phyloP scores from a whole-genome alignment of 2,797 vertebrate species.

The Stomatorhinus walkeri region DNA sequence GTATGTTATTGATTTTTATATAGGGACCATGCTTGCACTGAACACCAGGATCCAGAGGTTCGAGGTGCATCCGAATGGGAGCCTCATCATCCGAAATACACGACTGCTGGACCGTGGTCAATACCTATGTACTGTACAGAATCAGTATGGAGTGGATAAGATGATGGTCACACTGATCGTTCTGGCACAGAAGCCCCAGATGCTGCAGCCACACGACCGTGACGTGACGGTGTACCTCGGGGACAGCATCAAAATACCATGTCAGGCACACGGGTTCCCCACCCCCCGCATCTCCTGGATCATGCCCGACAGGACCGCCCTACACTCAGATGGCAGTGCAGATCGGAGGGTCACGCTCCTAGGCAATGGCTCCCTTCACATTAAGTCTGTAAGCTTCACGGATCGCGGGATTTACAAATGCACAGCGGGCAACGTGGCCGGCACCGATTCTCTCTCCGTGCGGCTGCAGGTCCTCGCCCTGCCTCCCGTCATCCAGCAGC shows the following conservation, averaged over 20 bases:
- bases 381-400: constrained; percentile 57
- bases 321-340: constrained; percentile 40
- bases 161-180: constrained; percentile 60
- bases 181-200: constrained; percentile 59
- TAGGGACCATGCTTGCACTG: constrained; percentile 69
- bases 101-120: constrained; percentile 72
- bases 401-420: constrained; percentile 81
- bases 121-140: constrained; percentile 77
- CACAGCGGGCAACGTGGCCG: constrained; percentile 70
- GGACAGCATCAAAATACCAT: constrained; percentile 64
- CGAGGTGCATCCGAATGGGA: constrained; percentile 76
- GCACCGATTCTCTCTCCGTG: constrained; percentile 68
- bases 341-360: constrained; percentile 58
- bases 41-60: constrained; percentile 68
- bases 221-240: constrained; percentile 68
- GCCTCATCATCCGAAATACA: constrained; percentile 66
- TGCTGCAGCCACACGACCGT: constrained; percentile 63
- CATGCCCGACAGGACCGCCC: constrained; percentile 65
- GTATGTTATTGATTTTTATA: neutral
- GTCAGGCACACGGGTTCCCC: constrained; percentile 68
- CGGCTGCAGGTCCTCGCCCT: constrained; percentile 67
- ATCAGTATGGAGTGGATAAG: constrained; percentile 68
- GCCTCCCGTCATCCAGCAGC: constrained; percentile 73
- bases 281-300: constrained; percentile 74
- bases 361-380: constrained; percentile 67